These are phyloP conservation scores for Bombus haemorrhoidalis DNA, from an alignment of 1,140 invertebrate genomes.

Conservation along the genomic window DNA sequence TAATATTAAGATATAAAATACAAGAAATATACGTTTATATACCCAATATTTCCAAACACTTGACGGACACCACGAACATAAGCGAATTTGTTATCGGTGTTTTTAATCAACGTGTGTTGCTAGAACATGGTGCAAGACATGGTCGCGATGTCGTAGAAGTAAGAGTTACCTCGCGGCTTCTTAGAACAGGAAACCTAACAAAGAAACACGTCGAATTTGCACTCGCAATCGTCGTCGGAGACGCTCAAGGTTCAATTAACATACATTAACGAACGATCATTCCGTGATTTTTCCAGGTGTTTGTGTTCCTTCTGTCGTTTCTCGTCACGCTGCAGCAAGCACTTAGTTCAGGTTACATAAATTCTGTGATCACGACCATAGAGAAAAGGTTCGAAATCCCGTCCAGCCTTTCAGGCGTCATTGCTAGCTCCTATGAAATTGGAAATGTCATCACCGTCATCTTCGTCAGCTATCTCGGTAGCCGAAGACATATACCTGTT, in stretches of 20 bases:
- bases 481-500: constrained; percentile 94
- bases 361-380: constrained; percentile 98
- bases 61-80: neutral
- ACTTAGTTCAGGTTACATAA: constrained; percentile 94
- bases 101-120: neutral
- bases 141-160: neutral
- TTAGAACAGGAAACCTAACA: neutral
- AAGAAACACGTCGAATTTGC: neutral
- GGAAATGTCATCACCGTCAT: constrained; percentile 97
- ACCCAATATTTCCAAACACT: neutral
- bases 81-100: neutral
- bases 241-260: neutral
- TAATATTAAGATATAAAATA: no score
- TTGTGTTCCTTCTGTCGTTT: constrained; percentile 95
- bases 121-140: neutral
- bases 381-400: constrained; percentile 98
- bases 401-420: constrained; percentile 94
- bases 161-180: neutral
- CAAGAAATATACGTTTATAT: no score
- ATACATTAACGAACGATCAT: neutral
- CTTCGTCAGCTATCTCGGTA: constrained; percentile 97
- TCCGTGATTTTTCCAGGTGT: constrained; percentile 86
- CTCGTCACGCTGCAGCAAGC: constrained; percentile 95
- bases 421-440: constrained; percentile 97
- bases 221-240: neutral